A percentile compares a stretch with the other conserved stretches of the same genome.
phyloP scores from a whole-genome alignment of 2,113 vertebrate genomes.

The Cheilinus undulatus region DNA sequence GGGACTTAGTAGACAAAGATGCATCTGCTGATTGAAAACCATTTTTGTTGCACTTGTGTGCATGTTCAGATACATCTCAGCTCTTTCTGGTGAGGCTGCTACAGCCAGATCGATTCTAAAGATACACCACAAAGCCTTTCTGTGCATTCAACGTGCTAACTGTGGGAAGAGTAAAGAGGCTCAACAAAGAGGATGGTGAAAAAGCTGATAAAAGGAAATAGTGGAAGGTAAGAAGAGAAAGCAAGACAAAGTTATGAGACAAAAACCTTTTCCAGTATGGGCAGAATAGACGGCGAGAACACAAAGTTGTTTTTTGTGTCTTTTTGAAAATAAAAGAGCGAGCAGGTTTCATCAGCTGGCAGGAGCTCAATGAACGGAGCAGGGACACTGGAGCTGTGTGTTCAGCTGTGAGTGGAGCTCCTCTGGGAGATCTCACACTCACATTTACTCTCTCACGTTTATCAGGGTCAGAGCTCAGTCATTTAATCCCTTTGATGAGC shows the following conservation, averaged over 20 bases:
- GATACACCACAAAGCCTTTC: conserved; percentile 12
- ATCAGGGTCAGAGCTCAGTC: conserved; percentile 53
- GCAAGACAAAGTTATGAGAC: conserved; percentile 6
- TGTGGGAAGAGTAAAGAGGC: conserved; percentile 24
- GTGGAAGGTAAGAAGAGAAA: conserved; percentile 40
- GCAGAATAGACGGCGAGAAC: conserved; percentile 17
- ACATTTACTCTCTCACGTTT: conserved; percentile 31
- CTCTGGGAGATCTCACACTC: conserved; percentile 5
- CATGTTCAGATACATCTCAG: neutral
- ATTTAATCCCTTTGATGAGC: conserved; percentile 41
- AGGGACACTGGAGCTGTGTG: conserved; percentile 56
- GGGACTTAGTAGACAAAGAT: too few relatives aligned
- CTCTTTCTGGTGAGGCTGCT: too few relatives aligned
- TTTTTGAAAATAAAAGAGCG: conserved; percentile 42
- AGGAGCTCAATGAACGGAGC: conserved; percentile 40
- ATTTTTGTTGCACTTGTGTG: too few relatives aligned
- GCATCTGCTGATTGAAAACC: too few relatives aligned
- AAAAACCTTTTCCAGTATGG: conserved; percentile 20
- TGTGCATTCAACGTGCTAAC: conserved; percentile 29
- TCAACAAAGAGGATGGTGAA: neutral
- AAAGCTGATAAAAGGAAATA: conserved; percentile 18
- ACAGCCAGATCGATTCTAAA: neutral
- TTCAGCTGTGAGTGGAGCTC: conserved; percentile 56
- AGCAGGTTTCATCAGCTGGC: conserved; percentile 56
- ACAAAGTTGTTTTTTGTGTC: conserved; percentile 46